Evolutionary conservation across 2,797 vertebrate genomes (phyloP).

Genomic region (Sebastes steindachneri): DNA sequence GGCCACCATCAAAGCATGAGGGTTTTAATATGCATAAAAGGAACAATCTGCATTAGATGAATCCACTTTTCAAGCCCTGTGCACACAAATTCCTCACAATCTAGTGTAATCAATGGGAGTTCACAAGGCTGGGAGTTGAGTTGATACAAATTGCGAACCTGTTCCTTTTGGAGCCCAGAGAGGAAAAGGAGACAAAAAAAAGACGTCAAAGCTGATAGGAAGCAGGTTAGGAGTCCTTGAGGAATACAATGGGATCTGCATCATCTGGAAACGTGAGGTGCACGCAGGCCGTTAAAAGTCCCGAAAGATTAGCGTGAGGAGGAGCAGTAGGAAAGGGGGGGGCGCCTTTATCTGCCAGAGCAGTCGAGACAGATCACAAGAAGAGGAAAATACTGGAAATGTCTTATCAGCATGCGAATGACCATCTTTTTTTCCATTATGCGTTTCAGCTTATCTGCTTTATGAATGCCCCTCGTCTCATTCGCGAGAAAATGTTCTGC

Average conservation of each 20-base stretch:
- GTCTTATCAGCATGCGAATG: conserved; percentile 40
- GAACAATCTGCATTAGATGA: conserved; percentile 5
- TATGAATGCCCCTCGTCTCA: background rate
- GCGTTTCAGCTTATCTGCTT: background rate
- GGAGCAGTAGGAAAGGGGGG: conserved; percentile 17
- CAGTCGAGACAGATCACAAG: conserved; percentile 40
- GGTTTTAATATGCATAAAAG: conserved; percentile 10
- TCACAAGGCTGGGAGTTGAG: background rate
- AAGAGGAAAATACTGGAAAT: conserved; percentile 46
- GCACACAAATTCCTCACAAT: conserved; percentile 21
- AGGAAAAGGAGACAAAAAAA: conserved; percentile 44
- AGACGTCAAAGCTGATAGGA: conserved; percentile 60
- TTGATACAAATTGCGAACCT: conserved; percentile 46
- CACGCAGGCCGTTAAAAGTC: conserved; percentile 25
- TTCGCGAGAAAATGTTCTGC: background rate
- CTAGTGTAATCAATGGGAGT: conserved; percentile 8
- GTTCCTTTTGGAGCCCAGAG: conserved; percentile 33
- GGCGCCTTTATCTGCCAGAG: conserved; percentile 46
- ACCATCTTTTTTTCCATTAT: conserved; percentile 26
- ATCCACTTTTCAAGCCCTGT: background rate
- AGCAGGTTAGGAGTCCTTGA: conserved; percentile 66
- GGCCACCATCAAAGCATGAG: background rate
- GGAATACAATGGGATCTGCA: conserved; percentile 66
- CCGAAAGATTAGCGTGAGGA: conserved; percentile 44
- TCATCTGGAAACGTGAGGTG: conserved; percentile 62